Conservation (phyloP, 1,140 invertebrate species). For the Plectus sambesii region DNA sequence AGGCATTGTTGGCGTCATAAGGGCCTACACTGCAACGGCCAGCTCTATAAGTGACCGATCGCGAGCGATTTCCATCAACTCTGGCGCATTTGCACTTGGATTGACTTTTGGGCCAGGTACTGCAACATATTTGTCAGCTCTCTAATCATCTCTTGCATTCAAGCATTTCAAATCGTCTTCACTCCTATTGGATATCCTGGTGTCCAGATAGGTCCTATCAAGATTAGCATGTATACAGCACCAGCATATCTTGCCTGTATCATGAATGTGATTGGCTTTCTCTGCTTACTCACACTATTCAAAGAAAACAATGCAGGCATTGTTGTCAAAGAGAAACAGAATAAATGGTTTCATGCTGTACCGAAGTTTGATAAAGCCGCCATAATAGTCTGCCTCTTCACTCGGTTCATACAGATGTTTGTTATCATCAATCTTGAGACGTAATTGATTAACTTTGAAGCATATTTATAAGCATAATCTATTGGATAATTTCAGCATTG, state of each 20-base stretch:
- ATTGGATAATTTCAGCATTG: conserved; percentile 14
- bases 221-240: conserved; percentile 15
- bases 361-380: conserved; percentile 14
- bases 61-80: conserved; percentile 14
- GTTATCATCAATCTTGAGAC: conserved; percentile 20
- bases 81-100: conserved; percentile 12
- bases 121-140: no score
- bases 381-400: conserved; percentile 16
- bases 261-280: conserved; percentile 5
- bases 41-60: conserved; percentile 9
- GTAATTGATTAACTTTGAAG: conserved; percentile 9
- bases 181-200: conserved; percentile 18
- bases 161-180: conserved; percentile 19
- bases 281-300: conserved; percentile 15
- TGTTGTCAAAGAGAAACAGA: conserved; percentile 8
- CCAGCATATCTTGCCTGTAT: conserved; percentile 15
- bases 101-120: conserved; percentile 12
- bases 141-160: no score
- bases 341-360: conserved; percentile 12
- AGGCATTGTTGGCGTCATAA: conserved; percentile 14
- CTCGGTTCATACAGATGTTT: conserved; percentile 19
- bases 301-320: conserved; percentile 16
- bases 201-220: neutral
- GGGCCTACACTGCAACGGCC: conserved; percentile 13
- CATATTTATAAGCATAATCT: no score